Evolutionary conservation across 2,888 invertebrate species (phyloP).

Genomic region (Crocallis elinguaria): DNA sequence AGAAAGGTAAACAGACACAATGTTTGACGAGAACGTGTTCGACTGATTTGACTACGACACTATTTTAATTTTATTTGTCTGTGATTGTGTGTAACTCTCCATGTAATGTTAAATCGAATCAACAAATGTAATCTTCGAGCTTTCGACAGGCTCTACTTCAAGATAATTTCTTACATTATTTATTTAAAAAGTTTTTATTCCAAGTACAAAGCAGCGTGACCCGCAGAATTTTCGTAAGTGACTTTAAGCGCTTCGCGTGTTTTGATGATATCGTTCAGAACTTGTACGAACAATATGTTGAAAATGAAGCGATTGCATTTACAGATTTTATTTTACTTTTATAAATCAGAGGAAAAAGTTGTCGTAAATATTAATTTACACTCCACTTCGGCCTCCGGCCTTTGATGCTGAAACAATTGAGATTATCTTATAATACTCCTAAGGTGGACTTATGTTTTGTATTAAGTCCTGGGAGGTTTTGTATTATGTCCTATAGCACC

Average conservation of each 20-base stretch:
- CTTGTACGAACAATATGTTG: slow-evolving; percentile 7
- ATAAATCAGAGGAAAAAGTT: slow-evolving; percentile 44
- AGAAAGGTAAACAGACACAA: slow-evolving; percentile 9
- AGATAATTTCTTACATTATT: slow-evolving; percentile 73
- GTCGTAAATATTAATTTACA: slow-evolving; percentile 60
- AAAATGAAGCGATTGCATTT: slow-evolving; percentile 12
- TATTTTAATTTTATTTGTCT: slow-evolving; percentile 27
- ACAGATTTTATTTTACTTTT: slow-evolving; percentile 8
- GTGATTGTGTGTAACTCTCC: slow-evolving; percentile 58
- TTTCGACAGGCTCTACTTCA: slow-evolving; percentile 30
- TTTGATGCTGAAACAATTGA: slow-evolving; percentile 81
- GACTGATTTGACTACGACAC: slow-evolving; percentile 16
- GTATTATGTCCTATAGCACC: background rate
- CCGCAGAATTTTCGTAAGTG: slow-evolving; percentile 24
- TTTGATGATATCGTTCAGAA: slow-evolving; percentile 1
- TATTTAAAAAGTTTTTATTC: slow-evolving; percentile 77
- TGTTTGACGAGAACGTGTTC: slow-evolving; percentile 5
- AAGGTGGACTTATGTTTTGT: background rate
- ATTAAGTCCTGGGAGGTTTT: background rate
- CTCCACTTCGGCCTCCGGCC: slow-evolving; percentile 60
- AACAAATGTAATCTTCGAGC: slow-evolving; percentile 54
- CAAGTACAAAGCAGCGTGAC: slow-evolving; percentile 50
- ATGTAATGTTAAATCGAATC: slow-evolving; percentile 75
- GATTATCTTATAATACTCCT: slow-evolving; percentile 42
- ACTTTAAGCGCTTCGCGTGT: slow-evolving; percentile 28